Conservation (phyloP, 2,888 invertebrate species). For the Mythimna loreyi region DNA sequence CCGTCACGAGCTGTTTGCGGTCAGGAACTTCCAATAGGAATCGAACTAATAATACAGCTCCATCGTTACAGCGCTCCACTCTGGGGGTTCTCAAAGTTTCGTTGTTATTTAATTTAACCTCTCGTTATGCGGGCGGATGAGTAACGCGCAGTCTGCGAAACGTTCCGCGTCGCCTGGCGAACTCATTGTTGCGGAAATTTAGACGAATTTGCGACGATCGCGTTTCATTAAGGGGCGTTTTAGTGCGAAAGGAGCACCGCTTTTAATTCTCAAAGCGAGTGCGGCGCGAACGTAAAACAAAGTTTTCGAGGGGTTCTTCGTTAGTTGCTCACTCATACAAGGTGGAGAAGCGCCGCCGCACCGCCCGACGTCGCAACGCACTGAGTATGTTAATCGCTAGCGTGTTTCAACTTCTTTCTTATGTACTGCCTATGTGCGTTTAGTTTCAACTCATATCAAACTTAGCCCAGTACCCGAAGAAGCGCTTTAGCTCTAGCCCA, state of each 20-base stretch:
- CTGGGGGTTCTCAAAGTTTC: conserved; percentile 79
- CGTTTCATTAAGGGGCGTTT: conserved; percentile 87
- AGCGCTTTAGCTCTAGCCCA: not conserved
- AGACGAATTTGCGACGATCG: conserved; percentile 87
- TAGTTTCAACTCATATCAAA: conserved; percentile 31
- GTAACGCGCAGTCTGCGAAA: conserved; percentile 80
- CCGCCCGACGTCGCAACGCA: conserved; percentile 62
- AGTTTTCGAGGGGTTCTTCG: conserved; percentile 85
- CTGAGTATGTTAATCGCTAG: conserved; percentile 70
- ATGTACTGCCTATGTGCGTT: conserved; percentile 50
- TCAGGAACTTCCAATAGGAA: conserved; percentile 80
- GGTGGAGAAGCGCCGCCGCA: conserved; percentile 68
- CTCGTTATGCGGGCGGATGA: conserved; percentile 84
- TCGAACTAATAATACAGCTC: conserved; percentile 78
- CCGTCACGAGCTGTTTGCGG: conserved; percentile 80
- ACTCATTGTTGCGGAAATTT: conserved; percentile 87
- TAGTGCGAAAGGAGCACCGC: conserved; percentile 82
- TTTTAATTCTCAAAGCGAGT: conserved; percentile 87
- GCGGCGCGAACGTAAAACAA: conserved; percentile 81
- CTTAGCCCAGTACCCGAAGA: conserved; percentile 25
- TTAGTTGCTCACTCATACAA: conserved; percentile 85
- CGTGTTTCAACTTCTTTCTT: conserved; percentile 63
- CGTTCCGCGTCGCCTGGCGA: conserved; percentile 80
- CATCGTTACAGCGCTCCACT: conserved; percentile 69
- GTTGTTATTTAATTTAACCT: conserved; percentile 89